These are phyloP conservation scores for Gallinago paraguaiae DNA, from an alignment of 2,113 vertebrate genomes.

Conservation along the genomic window DNA sequence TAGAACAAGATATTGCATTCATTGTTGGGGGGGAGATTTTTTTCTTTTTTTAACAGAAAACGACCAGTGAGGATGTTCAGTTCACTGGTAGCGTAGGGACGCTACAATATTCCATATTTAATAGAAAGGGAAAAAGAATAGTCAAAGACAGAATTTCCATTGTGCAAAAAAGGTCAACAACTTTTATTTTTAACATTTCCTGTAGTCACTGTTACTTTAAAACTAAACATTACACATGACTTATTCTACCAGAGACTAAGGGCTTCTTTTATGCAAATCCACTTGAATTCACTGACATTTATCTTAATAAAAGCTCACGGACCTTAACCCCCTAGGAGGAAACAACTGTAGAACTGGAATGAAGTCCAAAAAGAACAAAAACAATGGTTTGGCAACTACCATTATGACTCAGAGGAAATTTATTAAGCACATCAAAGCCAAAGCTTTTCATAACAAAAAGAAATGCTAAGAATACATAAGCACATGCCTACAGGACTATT, in stretches of 20 bases:
- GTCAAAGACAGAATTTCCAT: not conserved
- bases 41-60: not conserved
- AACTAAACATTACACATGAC: not conserved
- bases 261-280: conserved; percentile 35
- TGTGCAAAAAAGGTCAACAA: not conserved
- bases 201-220: conserved; percentile 6
- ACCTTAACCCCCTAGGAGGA: conserved; percentile 14
- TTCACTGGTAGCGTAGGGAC: not conserved
- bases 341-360: not conserved
- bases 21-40: not conserved
- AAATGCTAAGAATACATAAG: conserved; percentile 1
- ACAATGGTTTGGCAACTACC: conserved; percentile 26
- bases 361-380: not conserved
- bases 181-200: not conserved
- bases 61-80: not conserved
- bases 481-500: not conserved
- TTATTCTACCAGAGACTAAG: not conserved
- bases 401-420: conserved; percentile 51
- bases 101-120: not conserved
- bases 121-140: not conserved
- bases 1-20: not conserved
- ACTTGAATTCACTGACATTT: conserved; percentile 23
- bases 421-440: conserved; percentile 38
- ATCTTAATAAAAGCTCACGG: conserved; percentile 35
- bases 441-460: conserved; percentile 20